These are phyloP conservation scores for Colletes gigas DNA, from an alignment of 1,140 invertebrate species.

Conservation along the genomic window DNA sequence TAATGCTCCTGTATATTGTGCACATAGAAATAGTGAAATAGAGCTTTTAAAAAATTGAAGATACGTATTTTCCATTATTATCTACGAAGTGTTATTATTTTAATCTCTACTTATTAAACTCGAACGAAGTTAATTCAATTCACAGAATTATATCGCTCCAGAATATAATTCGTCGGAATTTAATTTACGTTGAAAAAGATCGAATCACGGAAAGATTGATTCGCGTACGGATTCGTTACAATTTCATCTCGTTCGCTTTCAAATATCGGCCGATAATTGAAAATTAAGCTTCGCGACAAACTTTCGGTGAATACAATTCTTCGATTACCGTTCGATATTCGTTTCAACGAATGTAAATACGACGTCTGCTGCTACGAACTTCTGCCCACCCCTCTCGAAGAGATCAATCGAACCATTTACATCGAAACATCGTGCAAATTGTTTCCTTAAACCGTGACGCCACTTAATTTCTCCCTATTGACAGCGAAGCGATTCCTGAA, in stretches of 20 bases:
- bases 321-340: constrained; percentile 11
- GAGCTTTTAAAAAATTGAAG: too few species aligned
- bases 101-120: not conserved
- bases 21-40: too few species aligned
- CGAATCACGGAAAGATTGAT: not conserved
- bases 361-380: not conserved
- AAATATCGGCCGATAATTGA: constrained; percentile 61
- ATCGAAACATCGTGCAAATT: not conserved
- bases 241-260: constrained; percentile 34
- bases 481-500: not conserved
- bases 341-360: constrained; percentile 13
- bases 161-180: not conserved
- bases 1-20: too few species aligned
- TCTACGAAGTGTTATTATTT: too few species aligned
- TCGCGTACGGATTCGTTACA: constrained; percentile 12
- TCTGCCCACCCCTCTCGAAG: not conserved
- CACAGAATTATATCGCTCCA: not conserved
- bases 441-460: not conserved
- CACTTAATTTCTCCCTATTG: not conserved
- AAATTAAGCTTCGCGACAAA: constrained; percentile 59
- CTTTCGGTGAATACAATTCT: constrained; percentile 11
- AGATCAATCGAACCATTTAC: constrained; percentile 3
- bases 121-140: not conserved
- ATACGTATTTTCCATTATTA: too few species aligned
- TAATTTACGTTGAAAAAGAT: not conserved